Conservation (phyloP, 2,888 invertebrate genomes). For the Strigamia transsilvanica region DNA sequence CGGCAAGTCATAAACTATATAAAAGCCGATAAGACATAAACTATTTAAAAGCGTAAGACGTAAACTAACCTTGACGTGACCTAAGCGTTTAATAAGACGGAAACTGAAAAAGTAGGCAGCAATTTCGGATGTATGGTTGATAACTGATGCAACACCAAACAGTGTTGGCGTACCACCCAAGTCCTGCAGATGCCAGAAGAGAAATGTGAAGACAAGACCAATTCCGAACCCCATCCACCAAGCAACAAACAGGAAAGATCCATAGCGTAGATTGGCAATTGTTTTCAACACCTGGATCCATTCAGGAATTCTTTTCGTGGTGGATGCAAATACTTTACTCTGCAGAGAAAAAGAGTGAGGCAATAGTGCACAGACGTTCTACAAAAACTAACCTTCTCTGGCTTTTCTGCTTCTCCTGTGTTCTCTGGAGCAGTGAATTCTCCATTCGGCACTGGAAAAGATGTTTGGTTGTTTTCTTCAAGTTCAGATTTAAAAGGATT, state of each 20-base stretch:
- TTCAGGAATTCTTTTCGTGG: constrained; percentile 82
- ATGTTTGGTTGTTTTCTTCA: background rate
- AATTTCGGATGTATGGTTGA: constrained; percentile 98
- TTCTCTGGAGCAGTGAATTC: background rate
- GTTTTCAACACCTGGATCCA: constrained; percentile 92
- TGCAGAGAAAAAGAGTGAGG: constrained; percentile 60
- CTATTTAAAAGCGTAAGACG: too few relatives aligned
- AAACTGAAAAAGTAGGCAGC: constrained; percentile 98
- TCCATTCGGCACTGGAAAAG: constrained; percentile 16
- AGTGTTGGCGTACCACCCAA: constrained; percentile 96
- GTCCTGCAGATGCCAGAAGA: constrained; percentile 98
- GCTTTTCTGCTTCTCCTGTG: constrained; percentile 48
- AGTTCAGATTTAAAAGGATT: constrained; percentile 4
- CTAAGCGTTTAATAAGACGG: constrained; percentile 90
- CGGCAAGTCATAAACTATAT: too few relatives aligned
- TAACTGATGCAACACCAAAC: constrained; percentile 97
- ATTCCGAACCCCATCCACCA: constrained; percentile 99
- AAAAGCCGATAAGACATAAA: too few relatives aligned
- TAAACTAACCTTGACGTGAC: constrained; percentile 83
- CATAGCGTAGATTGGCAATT: constrained; percentile 88
- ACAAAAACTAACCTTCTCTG: constrained; percentile 54
- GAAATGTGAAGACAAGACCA: constrained; percentile 97
- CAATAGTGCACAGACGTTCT: background rate
- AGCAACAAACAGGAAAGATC: constrained; percentile 91
- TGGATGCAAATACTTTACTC: constrained; percentile 92